Evolutionary conservation across 2,888 invertebrate species (phyloP), one percentile per base, ranked within the genome.

Genomic region (Yponomeuta sedellus): DNA sequence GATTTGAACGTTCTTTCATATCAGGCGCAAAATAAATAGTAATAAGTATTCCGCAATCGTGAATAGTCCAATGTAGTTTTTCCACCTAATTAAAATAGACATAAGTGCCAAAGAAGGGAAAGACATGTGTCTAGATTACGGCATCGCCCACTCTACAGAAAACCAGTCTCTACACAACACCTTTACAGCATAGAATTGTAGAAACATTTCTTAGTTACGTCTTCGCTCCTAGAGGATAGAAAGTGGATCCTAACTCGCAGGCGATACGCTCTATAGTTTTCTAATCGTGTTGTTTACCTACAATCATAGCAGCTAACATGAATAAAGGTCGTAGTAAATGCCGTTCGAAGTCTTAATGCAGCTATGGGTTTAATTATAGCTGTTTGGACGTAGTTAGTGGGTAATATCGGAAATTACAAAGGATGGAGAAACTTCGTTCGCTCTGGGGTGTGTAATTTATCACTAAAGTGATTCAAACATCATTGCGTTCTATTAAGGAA

Each of bases 351-450:
- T 52, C 44, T 52, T 52, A 34, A 34, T 34, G 34, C 34, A 34
- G 34, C 6, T 34, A 34, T 34, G 34, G 34, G 34, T 34, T 34
- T 34, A 52, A 52, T 52, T 52, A 52, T 52, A 52, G 44, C 44
- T 52, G 34, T 52, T 52, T 52, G 44, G 44, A 52, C 44, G 16
- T 52, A 52, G 12, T 52, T 52, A 52, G 44, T 16, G 44, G 44
- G 44, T 52, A 52, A 52, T 52, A 52, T 52, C 44, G 44, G 44
- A 52, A 16, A 52, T 52, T 52, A 52, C 44, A 52, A 52, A 52
- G 44, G 44, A 52, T 52, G 12, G 44, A 52, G 44, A 52, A 52
- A 52, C 44, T 52, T 52, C 16, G 44, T 52, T 52, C 44, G 44
- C 16, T 12, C 16, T 3, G 12, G 16, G 12, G 44, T 52, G 2